Percentiles rank a stretch among this genome's conserved stretches.
These are phyloP conservation scores for Drosophila tristis DNA, from an alignment of 1,140 invertebrate species.

Conservation along the genomic window DNA sequence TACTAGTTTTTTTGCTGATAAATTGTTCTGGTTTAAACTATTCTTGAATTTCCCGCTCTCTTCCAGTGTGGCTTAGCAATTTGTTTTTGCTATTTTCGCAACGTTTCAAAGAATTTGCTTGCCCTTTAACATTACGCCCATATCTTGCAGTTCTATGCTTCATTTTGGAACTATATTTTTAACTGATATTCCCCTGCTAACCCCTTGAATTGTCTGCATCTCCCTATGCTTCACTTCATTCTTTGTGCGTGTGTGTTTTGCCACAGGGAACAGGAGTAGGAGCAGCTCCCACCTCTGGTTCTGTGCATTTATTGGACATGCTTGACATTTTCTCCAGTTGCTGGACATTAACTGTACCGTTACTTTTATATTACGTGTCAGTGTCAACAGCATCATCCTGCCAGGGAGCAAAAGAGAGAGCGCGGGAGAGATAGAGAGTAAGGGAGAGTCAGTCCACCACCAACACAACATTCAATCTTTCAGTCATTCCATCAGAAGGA, in stretches of 20 bases:
- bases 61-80: too few relatives aligned
- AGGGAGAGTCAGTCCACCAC: neutral
- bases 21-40: too few relatives aligned
- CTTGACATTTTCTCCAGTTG: constrained; percentile 71
- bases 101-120: too few relatives aligned
- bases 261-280: neutral
- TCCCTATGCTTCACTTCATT: constrained; percentile 10
- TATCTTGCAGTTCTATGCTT: too few relatives aligned
- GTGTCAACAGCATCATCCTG: constrained; percentile 77
- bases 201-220: neutral
- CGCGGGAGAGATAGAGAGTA: neutral
- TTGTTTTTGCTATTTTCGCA: too few relatives aligned
- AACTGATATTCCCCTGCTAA: too few relatives aligned
- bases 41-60: too few relatives aligned
- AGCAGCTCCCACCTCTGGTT: constrained; percentile 2
- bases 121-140: too few relatives aligned
- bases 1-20: too few relatives aligned
- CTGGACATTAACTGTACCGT: constrained; percentile 70
- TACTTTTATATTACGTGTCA: constrained; percentile 79
- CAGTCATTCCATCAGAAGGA: constrained; percentile 52
- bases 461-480: constrained; percentile 70
- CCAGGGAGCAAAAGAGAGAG: constrained; percentile 3
- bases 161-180: too few relatives aligned
- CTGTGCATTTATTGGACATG: constrained; percentile 71
- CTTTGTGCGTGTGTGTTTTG: constrained; percentile 15